Conservation (phyloP, 2,113 vertebrate species). For the Macroglossus sobrinus region DNA sequence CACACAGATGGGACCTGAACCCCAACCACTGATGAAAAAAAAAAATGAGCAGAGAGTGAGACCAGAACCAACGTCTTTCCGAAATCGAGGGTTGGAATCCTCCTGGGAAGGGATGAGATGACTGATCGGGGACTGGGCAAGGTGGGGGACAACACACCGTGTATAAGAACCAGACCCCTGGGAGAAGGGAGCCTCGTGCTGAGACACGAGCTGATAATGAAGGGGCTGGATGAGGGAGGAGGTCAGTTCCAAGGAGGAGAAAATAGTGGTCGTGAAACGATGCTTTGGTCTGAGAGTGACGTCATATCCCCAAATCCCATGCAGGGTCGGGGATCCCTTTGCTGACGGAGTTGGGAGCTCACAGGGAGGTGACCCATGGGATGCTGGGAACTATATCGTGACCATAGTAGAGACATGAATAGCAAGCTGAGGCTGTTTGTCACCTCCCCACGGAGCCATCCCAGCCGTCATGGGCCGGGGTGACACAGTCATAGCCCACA, state of each 20-base stretch:
- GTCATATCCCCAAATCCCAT: rapidly evolving
- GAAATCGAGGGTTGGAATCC: not conserved
- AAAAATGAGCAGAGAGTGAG: not conserved
- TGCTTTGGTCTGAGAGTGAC: not conserved
- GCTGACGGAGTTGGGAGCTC: not conserved
- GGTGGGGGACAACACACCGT: rapidly evolving
- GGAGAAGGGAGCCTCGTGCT: not conserved
- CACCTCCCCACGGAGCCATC: not conserved
- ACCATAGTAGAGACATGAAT: rapidly evolving
- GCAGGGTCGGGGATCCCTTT: not conserved
- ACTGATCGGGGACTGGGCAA: not conserved
- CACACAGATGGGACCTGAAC: not conserved
- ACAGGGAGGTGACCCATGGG: not conserved
- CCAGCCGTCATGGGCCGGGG: rapidly evolving
- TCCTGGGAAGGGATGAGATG: not conserved
- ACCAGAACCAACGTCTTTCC: not conserved
- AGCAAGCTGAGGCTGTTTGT: not conserved
- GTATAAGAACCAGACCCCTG: rapidly evolving
- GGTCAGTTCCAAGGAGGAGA: not conserved
- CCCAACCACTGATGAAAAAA: not conserved
- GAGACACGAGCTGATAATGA: not conserved
- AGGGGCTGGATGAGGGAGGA: not conserved
- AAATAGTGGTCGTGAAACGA: not conserved
- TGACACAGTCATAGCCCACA: rapidly evolving
- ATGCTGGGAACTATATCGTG: not conserved